Evolutionary conservation across 2,797 vertebrate genomes (phyloP).

Genomic region (Brotogeris chrysoptera): DNA sequence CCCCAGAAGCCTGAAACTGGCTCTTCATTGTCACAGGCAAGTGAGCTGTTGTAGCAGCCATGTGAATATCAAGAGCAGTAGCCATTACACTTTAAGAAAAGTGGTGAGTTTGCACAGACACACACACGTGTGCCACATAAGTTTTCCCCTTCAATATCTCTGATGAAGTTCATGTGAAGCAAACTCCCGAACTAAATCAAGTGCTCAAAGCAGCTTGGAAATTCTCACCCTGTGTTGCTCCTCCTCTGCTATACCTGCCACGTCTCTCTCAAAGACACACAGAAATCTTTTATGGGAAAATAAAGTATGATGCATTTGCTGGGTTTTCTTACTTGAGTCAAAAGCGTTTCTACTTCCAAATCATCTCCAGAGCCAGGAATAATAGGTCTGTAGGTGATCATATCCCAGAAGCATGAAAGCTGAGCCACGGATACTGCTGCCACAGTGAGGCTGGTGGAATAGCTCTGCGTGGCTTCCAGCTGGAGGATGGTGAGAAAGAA

Average conservation of each 20-base stretch:
- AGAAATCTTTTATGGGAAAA: not conserved
- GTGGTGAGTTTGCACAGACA: not conserved
- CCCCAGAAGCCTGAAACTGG: not conserved
- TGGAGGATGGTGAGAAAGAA: not conserved
- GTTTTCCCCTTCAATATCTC: not conserved
- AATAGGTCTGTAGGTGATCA: not conserved
- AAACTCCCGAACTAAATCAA: not conserved
- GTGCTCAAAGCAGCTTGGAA: not conserved
- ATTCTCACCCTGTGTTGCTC: not conserved
- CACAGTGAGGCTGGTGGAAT: not conserved
- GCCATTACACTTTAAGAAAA: not conserved
- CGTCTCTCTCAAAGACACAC: not conserved
- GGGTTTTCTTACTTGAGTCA: not conserved
- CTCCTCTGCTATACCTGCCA: not conserved
- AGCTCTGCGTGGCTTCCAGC: not conserved
- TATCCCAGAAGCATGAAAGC: not conserved
- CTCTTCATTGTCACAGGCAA: not conserved
- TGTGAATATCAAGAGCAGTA: not conserved
- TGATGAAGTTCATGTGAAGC: not conserved
- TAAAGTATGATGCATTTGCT: not conserved
- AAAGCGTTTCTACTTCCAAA: not conserved
- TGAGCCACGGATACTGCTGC: not conserved
- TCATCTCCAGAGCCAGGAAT: not conserved
- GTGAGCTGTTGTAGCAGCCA: fast-evolving
- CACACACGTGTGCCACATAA: fast-evolving